phyloP scores from a whole-genome alignment of 2,888 invertebrate genomes.

The Kuschelorhynchus macadamiae region DNA sequence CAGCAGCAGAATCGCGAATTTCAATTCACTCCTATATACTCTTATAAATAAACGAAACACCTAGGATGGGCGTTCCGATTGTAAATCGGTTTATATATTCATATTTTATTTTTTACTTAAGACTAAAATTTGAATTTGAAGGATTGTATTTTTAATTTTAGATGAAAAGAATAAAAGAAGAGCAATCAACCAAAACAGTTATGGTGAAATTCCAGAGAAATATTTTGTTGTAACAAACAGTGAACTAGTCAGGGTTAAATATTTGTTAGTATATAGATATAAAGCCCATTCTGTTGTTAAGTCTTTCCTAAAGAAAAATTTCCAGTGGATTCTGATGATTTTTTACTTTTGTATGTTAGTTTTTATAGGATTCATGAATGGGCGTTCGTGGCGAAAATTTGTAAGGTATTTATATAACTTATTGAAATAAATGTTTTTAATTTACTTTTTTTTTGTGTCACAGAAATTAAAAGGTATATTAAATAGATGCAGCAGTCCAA shows the following conservation, averaged over 20 bases:
- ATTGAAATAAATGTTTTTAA: not conserved
- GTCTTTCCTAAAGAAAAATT: constrained; percentile 52
- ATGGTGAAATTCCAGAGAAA: constrained; percentile 73
- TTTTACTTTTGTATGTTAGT: constrained; percentile 52
- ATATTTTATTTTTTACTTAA: no score
- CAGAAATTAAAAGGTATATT: no score
- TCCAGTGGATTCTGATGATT: constrained; percentile 51
- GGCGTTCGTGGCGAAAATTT: constrained; percentile 57
- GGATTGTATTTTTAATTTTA: no score
- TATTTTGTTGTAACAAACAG: constrained; percentile 85
- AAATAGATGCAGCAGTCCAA: no score
- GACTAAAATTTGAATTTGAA: no score
- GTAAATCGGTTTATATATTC: no score
- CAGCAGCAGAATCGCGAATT: no score
- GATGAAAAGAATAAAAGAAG: constrained; percentile 53
- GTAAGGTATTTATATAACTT: constrained; percentile 53
- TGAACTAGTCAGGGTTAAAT: constrained; percentile 81
- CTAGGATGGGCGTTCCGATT: no score
- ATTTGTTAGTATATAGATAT: constrained; percentile 78
- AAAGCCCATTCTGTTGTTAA: constrained; percentile 48
- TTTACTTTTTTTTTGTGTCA: no score
- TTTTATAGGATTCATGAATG: constrained; percentile 50
- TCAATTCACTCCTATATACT: no score
- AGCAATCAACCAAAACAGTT: constrained; percentile 58
- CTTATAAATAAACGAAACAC: no score